Conservation (phyloP, 2,113 vertebrate species). For the Rhea pennata region DNA sequence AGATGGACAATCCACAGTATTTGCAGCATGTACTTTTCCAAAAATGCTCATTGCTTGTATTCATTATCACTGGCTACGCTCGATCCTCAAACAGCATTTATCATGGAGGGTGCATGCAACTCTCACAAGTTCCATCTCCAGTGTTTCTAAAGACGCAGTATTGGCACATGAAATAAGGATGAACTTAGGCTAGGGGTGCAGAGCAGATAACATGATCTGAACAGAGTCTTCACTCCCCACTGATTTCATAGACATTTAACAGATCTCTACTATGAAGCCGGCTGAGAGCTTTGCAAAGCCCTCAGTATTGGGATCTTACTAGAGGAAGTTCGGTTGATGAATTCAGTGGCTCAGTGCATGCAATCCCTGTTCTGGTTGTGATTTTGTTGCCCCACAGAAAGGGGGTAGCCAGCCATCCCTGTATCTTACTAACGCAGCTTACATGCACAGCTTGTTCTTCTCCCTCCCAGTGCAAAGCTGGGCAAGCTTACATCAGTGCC, state of each 20-base stretch:
- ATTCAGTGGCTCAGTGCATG: accelerated
- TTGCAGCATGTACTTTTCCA: not conserved
- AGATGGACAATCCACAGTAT: not conserved
- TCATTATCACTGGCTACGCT: not conserved
- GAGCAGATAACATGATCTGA: not conserved
- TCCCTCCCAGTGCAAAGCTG: not conserved
- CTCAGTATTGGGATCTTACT: accelerated
- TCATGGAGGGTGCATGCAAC: not conserved
- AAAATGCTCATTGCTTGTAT: not conserved
- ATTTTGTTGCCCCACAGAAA: not conserved
- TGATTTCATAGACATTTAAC: not conserved
- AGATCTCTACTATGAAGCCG: not conserved
- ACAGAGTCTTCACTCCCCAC: not conserved
- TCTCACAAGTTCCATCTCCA: not conserved
- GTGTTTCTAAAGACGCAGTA: not conserved
- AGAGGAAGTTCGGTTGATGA: accelerated
- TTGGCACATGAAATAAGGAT: accelerated
- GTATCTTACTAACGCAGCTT: accelerated
- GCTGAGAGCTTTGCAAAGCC: not conserved
- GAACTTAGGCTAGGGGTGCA: accelerated
- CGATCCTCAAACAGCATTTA: not conserved
- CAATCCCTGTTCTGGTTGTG: accelerated
- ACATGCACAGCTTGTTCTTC: accelerated
- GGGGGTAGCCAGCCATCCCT: not conserved
- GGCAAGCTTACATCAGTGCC: not conserved